Conservation (phyloP, 2,113 vertebrate genomes). For the Poeciliopsis retropinna region DNA sequence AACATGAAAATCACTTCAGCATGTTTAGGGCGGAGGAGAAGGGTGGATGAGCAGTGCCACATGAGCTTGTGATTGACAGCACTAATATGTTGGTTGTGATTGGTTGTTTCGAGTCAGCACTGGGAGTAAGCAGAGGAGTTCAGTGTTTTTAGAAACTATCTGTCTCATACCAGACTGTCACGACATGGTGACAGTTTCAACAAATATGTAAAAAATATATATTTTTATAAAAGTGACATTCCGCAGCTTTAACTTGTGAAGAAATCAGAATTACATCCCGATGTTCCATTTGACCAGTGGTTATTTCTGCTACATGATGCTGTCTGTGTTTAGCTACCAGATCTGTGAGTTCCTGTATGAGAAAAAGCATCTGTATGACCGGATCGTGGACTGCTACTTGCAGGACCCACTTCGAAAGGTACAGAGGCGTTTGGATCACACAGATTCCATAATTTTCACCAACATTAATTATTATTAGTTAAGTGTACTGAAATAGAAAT, state of each 20-base stretch:
- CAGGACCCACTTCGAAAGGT: constrained; percentile 92
- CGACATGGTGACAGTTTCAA: too few species aligned
- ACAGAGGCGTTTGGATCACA: background rate
- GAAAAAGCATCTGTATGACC: constrained; percentile 89
- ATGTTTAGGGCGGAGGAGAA: background rate
- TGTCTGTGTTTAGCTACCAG: constrained; percentile 84
- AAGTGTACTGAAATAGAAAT: too few species aligned
- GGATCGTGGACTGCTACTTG: constrained; percentile 93
- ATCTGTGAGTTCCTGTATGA: constrained; percentile 98
- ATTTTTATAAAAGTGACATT: too few species aligned
- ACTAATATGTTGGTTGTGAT: background rate
- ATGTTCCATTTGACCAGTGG: background rate
- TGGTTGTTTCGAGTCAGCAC: background rate
- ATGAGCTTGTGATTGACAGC: too few species aligned
- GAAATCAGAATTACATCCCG: background rate
- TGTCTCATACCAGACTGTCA: too few species aligned
- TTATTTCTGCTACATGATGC: background rate
- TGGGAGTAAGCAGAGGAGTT: too few species aligned
- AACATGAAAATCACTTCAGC: background rate
- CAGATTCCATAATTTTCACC: too few species aligned
- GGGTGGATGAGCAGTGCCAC: too few species aligned
- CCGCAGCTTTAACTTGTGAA: background rate
- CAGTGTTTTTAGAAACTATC: too few species aligned
- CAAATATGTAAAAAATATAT: too few species aligned
- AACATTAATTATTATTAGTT: too few species aligned